Percentiles rank a stretch among this genome's conserved stretches.
phyloP scores from a whole-genome alignment of 2,888 invertebrate species.

The Mythimna albipuncta region DNA sequence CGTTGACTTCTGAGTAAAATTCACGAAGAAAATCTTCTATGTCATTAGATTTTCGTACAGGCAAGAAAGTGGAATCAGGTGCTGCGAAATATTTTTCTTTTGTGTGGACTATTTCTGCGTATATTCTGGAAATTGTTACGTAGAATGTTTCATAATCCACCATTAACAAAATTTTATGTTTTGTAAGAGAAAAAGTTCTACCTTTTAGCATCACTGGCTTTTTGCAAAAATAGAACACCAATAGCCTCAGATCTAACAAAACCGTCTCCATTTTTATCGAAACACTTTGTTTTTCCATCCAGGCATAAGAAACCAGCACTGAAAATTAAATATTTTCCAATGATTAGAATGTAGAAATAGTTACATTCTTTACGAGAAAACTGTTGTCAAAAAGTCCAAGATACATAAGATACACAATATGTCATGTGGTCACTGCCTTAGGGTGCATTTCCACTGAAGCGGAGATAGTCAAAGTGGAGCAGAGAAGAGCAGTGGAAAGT shows the following conservation, averaged over 20 bases:
- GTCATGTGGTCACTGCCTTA: too few relatives aligned
- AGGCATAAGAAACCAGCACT: slow-evolving; percentile 3
- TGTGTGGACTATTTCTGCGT: neutral
- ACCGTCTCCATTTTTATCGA: neutral
- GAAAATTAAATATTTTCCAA: too few relatives aligned
- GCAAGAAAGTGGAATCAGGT: slow-evolving; percentile 1
- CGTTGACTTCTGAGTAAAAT: neutral
- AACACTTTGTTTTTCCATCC: neutral
- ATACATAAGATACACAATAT: too few relatives aligned
- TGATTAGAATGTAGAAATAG: too few relatives aligned
- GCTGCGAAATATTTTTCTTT: neutral
- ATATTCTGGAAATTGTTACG: neutral
- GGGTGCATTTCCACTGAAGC: too few relatives aligned
- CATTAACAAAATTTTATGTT: neutral
- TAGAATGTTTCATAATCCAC: neutral
- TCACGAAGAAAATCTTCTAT: neutral
- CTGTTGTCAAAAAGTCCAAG: too few relatives aligned
- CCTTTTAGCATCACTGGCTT: neutral
- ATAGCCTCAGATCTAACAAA: neutral
- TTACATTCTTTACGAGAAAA: too few relatives aligned
- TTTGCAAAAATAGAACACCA: neutral
- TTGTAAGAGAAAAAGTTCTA: neutral
- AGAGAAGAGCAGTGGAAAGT: too few relatives aligned
- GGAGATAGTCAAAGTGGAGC: too few relatives aligned
- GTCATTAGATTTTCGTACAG: neutral